phyloP scores from a whole-genome alignment of 2,888 invertebrate species.

The Proisotoma minuta region DNA sequence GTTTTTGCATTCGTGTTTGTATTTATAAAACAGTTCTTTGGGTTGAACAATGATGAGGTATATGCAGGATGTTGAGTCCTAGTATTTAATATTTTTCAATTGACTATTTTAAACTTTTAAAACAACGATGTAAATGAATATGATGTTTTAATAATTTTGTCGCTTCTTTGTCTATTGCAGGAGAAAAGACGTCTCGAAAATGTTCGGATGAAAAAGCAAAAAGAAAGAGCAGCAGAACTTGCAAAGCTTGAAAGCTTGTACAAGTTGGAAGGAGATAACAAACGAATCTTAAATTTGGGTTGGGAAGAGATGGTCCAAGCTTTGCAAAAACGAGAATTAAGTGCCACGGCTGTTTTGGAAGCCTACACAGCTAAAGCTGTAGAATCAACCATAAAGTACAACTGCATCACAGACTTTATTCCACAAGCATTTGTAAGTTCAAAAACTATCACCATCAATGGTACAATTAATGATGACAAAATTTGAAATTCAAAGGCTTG shows the following conservation, averaged over 20 bases:
- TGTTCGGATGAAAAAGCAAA: constrained; percentile 35
- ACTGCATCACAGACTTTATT: constrained; percentile 49
- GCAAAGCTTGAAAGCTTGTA: constrained; percentile 8
- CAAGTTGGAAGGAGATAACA: constrained; percentile 31
- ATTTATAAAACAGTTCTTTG: constrained; percentile 1
- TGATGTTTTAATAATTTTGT: background rate
- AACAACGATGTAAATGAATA: background rate
- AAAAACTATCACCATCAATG: background rate
- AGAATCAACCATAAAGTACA: constrained; percentile 47
- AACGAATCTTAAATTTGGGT: constrained; percentile 36
- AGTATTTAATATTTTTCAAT: background rate
- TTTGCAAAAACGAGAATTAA: constrained; percentile 39
- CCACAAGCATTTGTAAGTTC: constrained; percentile 47
- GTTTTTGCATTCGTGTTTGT: background rate
- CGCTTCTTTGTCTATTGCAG: constrained; percentile 16
- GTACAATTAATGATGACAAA: background rate
- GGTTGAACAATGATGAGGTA: constrained; percentile 10
- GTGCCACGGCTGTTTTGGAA: constrained; percentile 40
- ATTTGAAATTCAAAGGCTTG: constrained; percentile 21
- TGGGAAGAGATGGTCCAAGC: constrained; percentile 39
- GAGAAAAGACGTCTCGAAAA: constrained; percentile 31
- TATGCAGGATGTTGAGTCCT: too few species aligned
- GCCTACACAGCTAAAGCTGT: constrained; percentile 47
- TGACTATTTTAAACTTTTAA: background rate
- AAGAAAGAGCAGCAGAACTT: constrained; percentile 33